These are phyloP conservation scores for Paelopatides confundens DNA, from an alignment of 53 echinoderm and acorn worm species.

Conservation along the genomic window DNA sequence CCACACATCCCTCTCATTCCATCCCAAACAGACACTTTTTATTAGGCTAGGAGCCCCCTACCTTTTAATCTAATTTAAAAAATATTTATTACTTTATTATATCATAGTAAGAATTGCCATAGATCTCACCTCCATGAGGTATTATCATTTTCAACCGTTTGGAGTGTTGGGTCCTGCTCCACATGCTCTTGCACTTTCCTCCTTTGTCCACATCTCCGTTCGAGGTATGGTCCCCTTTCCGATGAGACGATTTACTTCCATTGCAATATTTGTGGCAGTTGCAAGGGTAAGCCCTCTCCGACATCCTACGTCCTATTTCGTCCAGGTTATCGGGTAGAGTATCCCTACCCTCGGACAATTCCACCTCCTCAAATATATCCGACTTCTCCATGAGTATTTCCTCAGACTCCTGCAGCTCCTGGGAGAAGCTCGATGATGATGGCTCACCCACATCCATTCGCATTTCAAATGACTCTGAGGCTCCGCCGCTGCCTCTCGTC, in stretches of 20 bases:
- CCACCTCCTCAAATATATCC: conserved; percentile 40
- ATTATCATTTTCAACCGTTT: conserved; percentile 91
- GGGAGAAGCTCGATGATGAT: conserved; percentile 13
- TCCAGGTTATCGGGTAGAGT: conserved; percentile 33
- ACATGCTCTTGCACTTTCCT: conserved; percentile 80
- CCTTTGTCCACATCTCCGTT: conserved; percentile 66
- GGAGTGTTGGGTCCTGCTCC: conserved; percentile 91
- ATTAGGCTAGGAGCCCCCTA: no score
- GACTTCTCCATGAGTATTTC: neutral
- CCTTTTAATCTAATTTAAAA: no score
- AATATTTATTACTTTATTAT: no score
- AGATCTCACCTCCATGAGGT: conserved; percentile 86
- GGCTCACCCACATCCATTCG: conserved; percentile 22
- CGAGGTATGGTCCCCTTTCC: conserved; percentile 4
- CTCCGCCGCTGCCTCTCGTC: neutral
- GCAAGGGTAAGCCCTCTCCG: conserved; percentile 70
- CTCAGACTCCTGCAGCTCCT: neutral
- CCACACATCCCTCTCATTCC: neutral
- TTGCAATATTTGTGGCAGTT: conserved; percentile 93
- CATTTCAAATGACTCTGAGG: conserved; percentile 50
- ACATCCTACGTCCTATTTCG: conserved; percentile 45
- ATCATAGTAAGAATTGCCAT: neutral
- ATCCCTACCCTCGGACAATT: conserved; percentile 29
- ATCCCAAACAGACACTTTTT: neutral
- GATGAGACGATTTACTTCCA: conserved; percentile 9